phyloP scores from a whole-genome alignment of 2,888 invertebrate species.

The Nudaria mundana region DNA sequence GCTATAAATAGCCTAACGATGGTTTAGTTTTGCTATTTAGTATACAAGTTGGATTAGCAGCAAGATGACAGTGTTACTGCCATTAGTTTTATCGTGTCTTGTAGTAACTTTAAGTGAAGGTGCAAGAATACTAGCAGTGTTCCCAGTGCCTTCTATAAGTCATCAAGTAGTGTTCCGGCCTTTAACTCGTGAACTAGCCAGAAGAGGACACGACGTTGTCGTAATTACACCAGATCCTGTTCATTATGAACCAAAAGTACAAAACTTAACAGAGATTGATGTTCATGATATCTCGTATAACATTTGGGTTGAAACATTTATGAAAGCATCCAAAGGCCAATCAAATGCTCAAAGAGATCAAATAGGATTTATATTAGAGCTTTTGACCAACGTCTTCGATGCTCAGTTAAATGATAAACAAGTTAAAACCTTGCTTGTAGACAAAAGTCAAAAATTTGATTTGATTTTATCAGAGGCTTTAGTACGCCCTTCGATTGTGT shows the following conservation, averaged over 20 bases:
- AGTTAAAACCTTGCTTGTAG: conserved; percentile 5
- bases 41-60: too few relatives aligned
- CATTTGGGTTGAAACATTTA: conserved; percentile 15
- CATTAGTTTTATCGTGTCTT: not conserved
- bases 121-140: conserved; percentile 22
- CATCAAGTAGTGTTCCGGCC: conserved; percentile 37
- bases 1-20: too few relatives aligned
- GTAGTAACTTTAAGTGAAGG: conserved; percentile 7
- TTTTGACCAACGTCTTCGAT: not conserved
- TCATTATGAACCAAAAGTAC: conserved; percentile 29
- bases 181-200: conserved; percentile 49
- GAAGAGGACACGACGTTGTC: conserved; percentile 57
- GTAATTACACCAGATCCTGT: conserved; percentile 53
- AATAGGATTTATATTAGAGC: not conserved
- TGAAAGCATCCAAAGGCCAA: conserved; percentile 5
- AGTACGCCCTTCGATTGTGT: conserved; percentile 26
- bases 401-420: conserved; percentile 1
- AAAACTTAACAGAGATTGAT: conserved; percentile 56
- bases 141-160: conserved; percentile 25
- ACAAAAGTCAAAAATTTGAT: conserved; percentile 21
- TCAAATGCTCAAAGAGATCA: conserved; percentile 3
- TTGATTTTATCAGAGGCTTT: conserved; percentile 42
- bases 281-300: conserved; percentile 43
- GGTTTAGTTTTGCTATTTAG: too few relatives aligned
- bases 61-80: not conserved